These are phyloP conservation scores for Schizopygopsis pylzovi DNA, from an alignment of 2,797 vertebrate genomes.

Conservation along the genomic window DNA sequence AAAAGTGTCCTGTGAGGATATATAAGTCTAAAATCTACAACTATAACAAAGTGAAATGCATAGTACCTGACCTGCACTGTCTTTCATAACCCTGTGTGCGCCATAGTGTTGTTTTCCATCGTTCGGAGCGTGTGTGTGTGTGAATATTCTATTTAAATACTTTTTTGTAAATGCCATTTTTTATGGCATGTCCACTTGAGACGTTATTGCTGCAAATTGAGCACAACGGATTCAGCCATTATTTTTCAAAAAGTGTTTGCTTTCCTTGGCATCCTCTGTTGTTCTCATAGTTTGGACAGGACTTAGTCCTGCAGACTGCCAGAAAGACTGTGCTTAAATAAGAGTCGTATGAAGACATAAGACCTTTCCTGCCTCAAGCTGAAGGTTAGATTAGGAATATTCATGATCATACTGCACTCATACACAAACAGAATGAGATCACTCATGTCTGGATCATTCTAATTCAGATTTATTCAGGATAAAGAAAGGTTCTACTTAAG, in stretches of 20 bases:
- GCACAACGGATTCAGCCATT: conserved; percentile 46
- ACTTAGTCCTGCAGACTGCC: conserved; percentile 44
- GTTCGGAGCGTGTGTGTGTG: not conserved
- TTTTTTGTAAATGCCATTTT: conserved; percentile 34
- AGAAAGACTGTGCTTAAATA: conserved; percentile 45
- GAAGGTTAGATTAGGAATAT: conserved; percentile 52
- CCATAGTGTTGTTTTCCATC: conserved; percentile 31
- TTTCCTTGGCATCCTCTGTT: conserved; percentile 63
- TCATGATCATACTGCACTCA: conserved; percentile 43
- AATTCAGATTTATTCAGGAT: conserved; percentile 13
- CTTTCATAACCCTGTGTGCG: conserved; percentile 5
- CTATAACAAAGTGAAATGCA: not conserved
- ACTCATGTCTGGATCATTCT: conserved; percentile 32
- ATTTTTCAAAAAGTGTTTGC: conserved; percentile 62
- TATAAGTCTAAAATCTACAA: not conserved
- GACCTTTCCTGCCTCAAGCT: conserved; percentile 45
- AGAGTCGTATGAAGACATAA: conserved; percentile 34
- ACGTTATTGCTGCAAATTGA: conserved; percentile 48
- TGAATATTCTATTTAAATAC: conserved; percentile 16
- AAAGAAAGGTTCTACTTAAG: not conserved
- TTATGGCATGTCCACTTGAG: conserved; percentile 41
- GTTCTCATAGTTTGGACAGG: conserved; percentile 61
- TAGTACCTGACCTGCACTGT: not conserved
- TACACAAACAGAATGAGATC: conserved; percentile 50
- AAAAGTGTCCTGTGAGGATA: not conserved